phyloP scores from a whole-genome alignment of 2,888 invertebrate genomes.

The Leptopilina syphax region DNA sequence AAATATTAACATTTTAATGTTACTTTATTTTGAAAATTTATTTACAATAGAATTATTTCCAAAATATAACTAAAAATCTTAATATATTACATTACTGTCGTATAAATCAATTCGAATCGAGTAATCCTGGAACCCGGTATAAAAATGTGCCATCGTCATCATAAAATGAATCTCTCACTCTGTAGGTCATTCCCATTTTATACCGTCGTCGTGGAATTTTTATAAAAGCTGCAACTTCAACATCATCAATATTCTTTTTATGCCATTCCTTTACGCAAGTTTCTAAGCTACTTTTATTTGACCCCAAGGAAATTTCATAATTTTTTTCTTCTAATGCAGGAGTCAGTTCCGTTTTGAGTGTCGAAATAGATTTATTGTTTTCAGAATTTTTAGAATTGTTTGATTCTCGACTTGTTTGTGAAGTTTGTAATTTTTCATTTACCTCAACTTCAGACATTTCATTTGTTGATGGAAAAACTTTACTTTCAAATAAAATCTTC shows the following conservation, averaged over 20 bases:
- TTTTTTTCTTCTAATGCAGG: neutral
- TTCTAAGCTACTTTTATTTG: slow-evolving; percentile 46
- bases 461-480: slow-evolving; percentile 17
- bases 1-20: no score
- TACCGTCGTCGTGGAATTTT: slow-evolving; percentile 83
- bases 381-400: neutral
- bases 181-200: slow-evolving; percentile 83
- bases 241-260: slow-evolving; percentile 71
- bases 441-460: slow-evolving; percentile 15
- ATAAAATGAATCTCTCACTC: slow-evolving; percentile 88
- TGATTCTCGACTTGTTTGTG: neutral
- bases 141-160: slow-evolving; percentile 89
- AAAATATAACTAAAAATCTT: no score
- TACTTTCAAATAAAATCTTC: slow-evolving; percentile 42
- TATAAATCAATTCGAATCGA: neutral
- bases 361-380: slow-evolving; percentile 1
- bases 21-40: no score
- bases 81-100: no score
- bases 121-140: slow-evolving; percentile 82
- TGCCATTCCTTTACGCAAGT: slow-evolving; percentile 71
- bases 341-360: neutral
- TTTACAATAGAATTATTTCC: no score
- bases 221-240: slow-evolving; percentile 80
- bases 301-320: neutral
- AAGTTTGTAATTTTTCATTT: neutral